Percentiles rank a stretch among this genome's conserved stretches.
phyloP scores from a whole-genome alignment of 2,888 invertebrate species.

The Sarcophaga caerulescens region DNA sequence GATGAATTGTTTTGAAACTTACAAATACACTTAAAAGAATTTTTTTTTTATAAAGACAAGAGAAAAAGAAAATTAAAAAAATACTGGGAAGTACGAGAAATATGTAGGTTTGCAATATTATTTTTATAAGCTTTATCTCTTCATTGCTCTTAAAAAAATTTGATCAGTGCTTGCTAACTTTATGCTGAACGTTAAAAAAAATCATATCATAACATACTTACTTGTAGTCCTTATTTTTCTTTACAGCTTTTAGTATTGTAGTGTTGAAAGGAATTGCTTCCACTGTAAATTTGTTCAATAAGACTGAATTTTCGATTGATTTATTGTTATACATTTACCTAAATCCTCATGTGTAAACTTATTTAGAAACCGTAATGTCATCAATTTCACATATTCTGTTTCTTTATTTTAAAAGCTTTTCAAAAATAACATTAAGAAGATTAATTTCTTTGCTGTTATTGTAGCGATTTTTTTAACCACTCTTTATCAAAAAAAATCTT shows the following conservation, averaged over 20 bases:
- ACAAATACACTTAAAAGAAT: conserved; percentile 6
- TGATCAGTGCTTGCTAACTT: too few species aligned
- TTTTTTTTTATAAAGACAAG: background rate
- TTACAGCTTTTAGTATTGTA: too few species aligned
- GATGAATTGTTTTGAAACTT: too few species aligned
- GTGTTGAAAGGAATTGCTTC: too few species aligned
- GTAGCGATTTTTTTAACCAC: conserved; percentile 8
- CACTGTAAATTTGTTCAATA: too few species aligned
- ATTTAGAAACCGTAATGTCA: conserved; percentile 38
- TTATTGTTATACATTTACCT: conserved; percentile 30
- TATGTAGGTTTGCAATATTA: too few species aligned
- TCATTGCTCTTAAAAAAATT: too few species aligned
- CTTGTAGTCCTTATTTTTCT: too few species aligned
- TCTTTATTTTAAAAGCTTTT: background rate
- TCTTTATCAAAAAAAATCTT: conserved; percentile 13
- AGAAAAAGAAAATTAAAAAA: background rate
- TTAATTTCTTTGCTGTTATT: conserved; percentile 55
- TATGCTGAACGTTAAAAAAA: too few species aligned
- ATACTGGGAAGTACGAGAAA: too few species aligned
- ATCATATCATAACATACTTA: too few species aligned
- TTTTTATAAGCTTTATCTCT: background rate
- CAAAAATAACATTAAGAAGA: conserved; percentile 61
- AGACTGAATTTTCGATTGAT: conserved; percentile 13
- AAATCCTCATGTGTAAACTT: conserved; percentile 37
- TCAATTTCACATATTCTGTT: conserved; percentile 34